Evolutionary conservation across 2,113 vertebrate genomes (phyloP).

Genomic region (Dascyllus trimaculatus): DNA sequence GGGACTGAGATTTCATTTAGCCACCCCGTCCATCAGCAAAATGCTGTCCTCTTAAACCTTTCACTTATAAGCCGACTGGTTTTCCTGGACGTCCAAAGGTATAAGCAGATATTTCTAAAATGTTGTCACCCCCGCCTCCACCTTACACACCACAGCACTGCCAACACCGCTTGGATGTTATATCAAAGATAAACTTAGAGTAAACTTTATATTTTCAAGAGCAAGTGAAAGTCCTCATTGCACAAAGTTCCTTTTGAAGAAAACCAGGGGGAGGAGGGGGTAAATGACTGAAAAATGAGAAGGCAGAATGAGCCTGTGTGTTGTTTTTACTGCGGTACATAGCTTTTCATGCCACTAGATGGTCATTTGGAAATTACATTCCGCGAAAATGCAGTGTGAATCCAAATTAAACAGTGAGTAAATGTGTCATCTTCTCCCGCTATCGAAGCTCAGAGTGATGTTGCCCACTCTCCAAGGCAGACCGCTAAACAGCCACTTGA

Average conservation of each 20-base stretch:
- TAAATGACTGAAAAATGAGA: neutral
- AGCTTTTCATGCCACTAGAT: constrained; percentile 13
- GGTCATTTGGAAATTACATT: constrained; percentile 27
- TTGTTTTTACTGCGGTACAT: constrained; percentile 16
- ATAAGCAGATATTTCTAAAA: constrained; percentile 41
- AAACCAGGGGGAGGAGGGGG: neutral
- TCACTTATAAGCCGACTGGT: constrained; percentile 42
- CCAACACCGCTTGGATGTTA: constrained; percentile 12
- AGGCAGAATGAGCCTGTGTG: neutral
- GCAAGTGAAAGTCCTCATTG: constrained; percentile 16
- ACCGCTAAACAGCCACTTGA: constrained; percentile 51
- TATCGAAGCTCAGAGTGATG: constrained; percentile 12
- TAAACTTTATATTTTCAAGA: constrained; percentile 36
- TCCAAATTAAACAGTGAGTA: constrained; percentile 38
- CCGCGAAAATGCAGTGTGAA: constrained; percentile 16
- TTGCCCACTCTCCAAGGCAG: constrained; percentile 12
- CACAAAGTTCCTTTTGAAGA: neutral
- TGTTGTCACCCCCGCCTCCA: neutral
- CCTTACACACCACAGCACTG: constrained; percentile 16
- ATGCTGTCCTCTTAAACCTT: constrained; percentile 59
- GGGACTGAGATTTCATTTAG: constrained; percentile 71
- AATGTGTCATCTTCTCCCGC: constrained; percentile 28
- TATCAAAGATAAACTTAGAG: constrained; percentile 33
- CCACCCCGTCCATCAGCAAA: constrained; percentile 66
- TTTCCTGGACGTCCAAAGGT: constrained; percentile 49